phyloP scores from a whole-genome alignment of 2,797 vertebrate genomes.

The Borostomias antarcticus region DNA sequence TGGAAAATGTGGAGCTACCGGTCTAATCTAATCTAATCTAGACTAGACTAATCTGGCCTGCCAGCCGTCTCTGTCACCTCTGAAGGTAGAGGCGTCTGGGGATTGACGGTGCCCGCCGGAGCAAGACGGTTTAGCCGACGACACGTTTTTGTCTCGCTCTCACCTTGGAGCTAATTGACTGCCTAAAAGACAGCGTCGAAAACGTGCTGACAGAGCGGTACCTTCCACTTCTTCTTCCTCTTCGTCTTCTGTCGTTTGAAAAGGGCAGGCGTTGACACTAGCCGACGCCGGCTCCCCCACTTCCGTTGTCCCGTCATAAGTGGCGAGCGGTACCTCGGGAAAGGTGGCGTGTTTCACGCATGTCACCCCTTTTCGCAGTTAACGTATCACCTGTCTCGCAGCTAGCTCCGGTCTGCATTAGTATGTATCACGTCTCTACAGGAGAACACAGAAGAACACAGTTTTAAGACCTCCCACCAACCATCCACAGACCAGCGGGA shows the following conservation, averaged over 20 bases:
- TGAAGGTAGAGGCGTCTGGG: conserved; percentile 56
- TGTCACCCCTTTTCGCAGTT: too few relatives aligned
- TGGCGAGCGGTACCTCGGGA: conserved; percentile 9
- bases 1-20: conserved; percentile 33
- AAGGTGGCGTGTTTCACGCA: too few relatives aligned
- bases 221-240: conserved; percentile 37
- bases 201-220: conserved; percentile 71
- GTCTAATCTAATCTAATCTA: too few relatives aligned
- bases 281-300: background rate
- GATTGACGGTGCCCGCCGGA: conserved; percentile 65
- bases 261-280: conserved; percentile 43
- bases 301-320: too few relatives aligned
- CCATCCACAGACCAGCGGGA: too few relatives aligned
- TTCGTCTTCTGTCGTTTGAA: conserved; percentile 48
- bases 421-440: conserved; percentile 30
- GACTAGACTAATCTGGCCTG: conserved; percentile 66
- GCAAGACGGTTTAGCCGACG: conserved; percentile 70
- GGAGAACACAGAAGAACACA: background rate
- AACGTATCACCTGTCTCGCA: conserved; percentile 36
- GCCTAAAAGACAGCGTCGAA: conserved; percentile 62
- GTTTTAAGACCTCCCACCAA: too few relatives aligned
- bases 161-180: conserved; percentile 83
- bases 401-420: conserved; percentile 40
- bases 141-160: conserved; percentile 70
- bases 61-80: conserved; percentile 66